A percentile compares a stretch with the other conserved stretches of the same genome.
Evolutionary conservation across 1,140 invertebrate species (phyloP).

Genomic region (Drosophila littoralis): DNA sequence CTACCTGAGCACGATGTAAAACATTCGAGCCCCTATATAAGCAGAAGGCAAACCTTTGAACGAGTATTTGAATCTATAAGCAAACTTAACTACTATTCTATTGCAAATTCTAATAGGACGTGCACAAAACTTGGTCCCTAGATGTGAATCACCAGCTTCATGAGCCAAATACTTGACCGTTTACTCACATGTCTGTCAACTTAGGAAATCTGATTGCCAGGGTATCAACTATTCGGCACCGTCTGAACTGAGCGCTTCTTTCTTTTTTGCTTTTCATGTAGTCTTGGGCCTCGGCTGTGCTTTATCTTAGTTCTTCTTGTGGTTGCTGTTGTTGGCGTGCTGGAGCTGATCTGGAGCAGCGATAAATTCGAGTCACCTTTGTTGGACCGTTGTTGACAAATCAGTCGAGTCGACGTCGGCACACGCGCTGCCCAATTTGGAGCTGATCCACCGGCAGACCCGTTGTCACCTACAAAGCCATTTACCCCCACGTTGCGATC

Average conservation of each 20-base stretch:
- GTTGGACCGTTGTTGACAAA: constrained; percentile 79
- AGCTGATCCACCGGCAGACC: constrained; percentile 42
- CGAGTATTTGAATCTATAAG: no score
- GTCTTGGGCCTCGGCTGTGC: constrained; percentile 18
- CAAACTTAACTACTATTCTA: no score
- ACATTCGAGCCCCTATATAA: no score
- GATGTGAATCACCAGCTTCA: no score
- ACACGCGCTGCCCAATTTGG: constrained; percentile 56
- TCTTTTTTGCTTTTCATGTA: not conserved
- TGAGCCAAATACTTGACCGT: no score
- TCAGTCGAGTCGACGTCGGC: constrained; percentile 78
- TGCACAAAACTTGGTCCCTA: no score
- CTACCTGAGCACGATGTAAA: no score
- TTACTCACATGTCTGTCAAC: no score
- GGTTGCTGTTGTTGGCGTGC: constrained; percentile 37
- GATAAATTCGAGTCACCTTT: constrained; percentile 74
- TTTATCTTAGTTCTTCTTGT: constrained; percentile 43
- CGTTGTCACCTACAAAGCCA: constrained; percentile 77
- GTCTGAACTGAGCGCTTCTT: not conserved
- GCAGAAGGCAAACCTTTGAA: no score
- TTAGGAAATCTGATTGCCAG: not conserved
- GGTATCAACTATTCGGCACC: not conserved
- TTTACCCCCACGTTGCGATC: constrained; percentile 64
- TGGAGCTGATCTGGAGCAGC: constrained; percentile 77
- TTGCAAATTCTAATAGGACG: no score